Conservation (phyloP, 2,113 vertebrate genomes). For the Lepisosteus oculatus region DNA sequence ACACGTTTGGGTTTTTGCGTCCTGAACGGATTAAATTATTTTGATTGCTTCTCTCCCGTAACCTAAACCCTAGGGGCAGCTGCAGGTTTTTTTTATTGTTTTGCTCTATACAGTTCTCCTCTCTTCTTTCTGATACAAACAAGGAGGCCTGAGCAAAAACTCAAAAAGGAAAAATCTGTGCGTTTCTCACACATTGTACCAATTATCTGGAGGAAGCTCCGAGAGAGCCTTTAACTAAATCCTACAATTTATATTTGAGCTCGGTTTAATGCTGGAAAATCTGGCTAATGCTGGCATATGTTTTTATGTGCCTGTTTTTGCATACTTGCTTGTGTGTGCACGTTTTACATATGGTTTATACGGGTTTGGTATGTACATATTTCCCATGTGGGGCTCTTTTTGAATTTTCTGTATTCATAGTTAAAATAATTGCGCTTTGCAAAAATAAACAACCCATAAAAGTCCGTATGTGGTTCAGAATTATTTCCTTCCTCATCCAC, state of each 20-base stretch:
- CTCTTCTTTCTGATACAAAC: neutral
- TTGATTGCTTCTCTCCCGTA: conserved; percentile 4
- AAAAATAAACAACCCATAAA: too few relatives aligned
- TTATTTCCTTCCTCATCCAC: too few relatives aligned
- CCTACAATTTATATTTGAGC: conserved; percentile 23
- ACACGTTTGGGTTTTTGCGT: neutral
- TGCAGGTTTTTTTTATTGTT: neutral
- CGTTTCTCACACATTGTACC: conserved; percentile 17
- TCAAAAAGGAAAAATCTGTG: neutral
- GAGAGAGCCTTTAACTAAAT: conserved; percentile 17
- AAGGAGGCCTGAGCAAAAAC: neutral
- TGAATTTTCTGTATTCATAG: too few relatives aligned
- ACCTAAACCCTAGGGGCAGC: neutral
- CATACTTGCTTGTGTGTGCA: conserved; percentile 5
- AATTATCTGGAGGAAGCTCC: conserved; percentile 19
- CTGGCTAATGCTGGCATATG: conserved; percentile 22
- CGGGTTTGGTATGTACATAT: neutral
- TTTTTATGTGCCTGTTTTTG: conserved; percentile 19
- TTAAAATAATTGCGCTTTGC: too few relatives aligned
- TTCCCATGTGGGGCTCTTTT: neutral
- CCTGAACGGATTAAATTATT: neutral
- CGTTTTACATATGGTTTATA: neutral
- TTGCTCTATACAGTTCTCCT: neutral
- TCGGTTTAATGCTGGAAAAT: conserved; percentile 20
- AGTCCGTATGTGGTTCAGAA: too few relatives aligned